Base-by-base conservation (phyloP, 2,113 vertebrate genomes). In the Oriolus oriolus region DNA sequence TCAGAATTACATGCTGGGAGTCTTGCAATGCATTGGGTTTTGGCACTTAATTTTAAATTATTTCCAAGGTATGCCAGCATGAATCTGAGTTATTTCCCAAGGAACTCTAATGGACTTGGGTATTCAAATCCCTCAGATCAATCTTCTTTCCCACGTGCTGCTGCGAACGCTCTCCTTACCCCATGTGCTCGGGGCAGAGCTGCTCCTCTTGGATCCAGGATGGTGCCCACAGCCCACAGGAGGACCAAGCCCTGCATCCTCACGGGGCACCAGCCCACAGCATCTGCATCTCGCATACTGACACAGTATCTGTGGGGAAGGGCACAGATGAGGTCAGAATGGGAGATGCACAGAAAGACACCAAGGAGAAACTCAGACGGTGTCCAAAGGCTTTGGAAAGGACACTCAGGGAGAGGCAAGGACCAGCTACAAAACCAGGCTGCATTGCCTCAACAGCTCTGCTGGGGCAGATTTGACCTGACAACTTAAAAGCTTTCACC, bases 1-100 rank as follows among this genome's bases (percentile, higher is more conserved):
- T 90, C 84, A 56, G 87, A 90, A 90, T 75, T 54, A 83, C 88
- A 41, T 71, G 85, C 82, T 92, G 82, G n/a, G 85, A 96, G 79
- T 21, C 92, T 88, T 86, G 85, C 90, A 83, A 44, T 2, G 24
- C 92, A 86, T 24, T 90, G 76, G 63, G 54, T 23, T 59, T 70
- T 66, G 64, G 50, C 83, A 70, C 64, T 84, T 88, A 45, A 76
- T 83, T 94, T 89, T n/a, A 88, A 96, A 93, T 59, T 2, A 91
- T 70, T 90, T 95, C 89, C 81, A 59, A 47, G 70, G 47, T 22
- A 39, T 35, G 31, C 71, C 92, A 95, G 87, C 82, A 47, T 56
- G 85, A 81, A 66, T 47, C 75, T 15, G 30, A 87, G 75, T 21
- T 91, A 87, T 82, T 89, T 94, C 82, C 85, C 47, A 60, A 65